Base-by-base conservation (phyloP, 2,797 vertebrate species). In the Austrolebias charrua region DNA sequence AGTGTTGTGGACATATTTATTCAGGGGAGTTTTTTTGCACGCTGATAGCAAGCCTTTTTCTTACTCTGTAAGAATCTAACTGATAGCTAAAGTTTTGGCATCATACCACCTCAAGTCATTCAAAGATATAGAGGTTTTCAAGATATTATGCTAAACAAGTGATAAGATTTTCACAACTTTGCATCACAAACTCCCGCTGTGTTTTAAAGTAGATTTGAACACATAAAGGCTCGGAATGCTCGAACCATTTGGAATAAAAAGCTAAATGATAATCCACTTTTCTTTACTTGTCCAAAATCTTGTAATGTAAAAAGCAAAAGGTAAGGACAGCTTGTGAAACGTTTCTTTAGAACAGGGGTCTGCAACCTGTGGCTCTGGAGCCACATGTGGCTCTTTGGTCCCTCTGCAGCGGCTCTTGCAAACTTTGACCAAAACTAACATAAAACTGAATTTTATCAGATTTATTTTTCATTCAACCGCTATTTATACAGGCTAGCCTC, bases 101-200 rank as follows among this genome's bases (percentile, higher is more conserved):
- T 82, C 70, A 56, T 76, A 79, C 76, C 64, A 80, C 71, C 68
- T 86, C 60, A 83, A 69, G 68, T 83, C 80, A 85, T 87, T 83
- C 78, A 76, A 83, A 79, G 76, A 66, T 88, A 81, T 66, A 77
- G 77, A 80, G 60, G 62, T 76, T 78, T 64, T 73, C 73, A 86
- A 82, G 83, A 86, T 66, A 72, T 71, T 78, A 86, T 40, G 31
- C 75, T 80, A 81, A 74, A 76, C 55, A 53, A 46, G 43, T 75
- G 75, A 60, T 70, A 73, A 33, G 53, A 69, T 45, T 71, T 51
- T 29, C 72, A 78, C 60, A 69, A 62, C 66, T 51, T 74, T 60
- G 40, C 52, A 47, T 62, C 58, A 59, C 54, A 69, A 63, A 77
- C 56, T 69, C 55, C 62, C 43, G 51, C 38, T 53, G 42, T 67